phyloP scores from a whole-genome alignment of 2,797 vertebrate genomes.

The Sebastes nivosus region DNA sequence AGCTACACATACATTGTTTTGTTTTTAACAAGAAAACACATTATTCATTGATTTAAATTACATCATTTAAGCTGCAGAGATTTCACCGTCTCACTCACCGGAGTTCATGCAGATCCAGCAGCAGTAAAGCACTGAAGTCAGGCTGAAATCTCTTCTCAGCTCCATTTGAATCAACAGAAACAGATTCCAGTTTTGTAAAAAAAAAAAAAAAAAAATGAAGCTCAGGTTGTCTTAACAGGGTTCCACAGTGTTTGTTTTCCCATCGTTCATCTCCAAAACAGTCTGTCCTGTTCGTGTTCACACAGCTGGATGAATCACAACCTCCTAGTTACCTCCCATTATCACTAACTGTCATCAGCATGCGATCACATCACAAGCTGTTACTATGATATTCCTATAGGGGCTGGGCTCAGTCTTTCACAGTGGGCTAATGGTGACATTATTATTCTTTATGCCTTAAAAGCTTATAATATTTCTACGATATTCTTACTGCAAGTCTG shows the following conservation, averaged over 20 bases:
- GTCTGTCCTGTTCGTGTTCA: neutral
- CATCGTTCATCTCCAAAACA: neutral
- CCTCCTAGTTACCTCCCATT: neutral
- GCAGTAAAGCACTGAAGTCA: conserved; percentile 4
- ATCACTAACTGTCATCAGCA: neutral
- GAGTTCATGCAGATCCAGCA: conserved; percentile 51
- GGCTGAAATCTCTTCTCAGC: neutral
- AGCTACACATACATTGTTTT: neutral
- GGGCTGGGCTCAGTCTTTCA: neutral
- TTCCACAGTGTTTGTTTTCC: neutral
- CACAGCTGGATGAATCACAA: neutral
- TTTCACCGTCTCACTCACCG: conserved; percentile 18
- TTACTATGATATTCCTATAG: neutral
- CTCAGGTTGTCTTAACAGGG: neutral
- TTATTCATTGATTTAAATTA: neutral
- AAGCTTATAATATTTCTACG: neutral
- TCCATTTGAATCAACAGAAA: conserved; percentile 4
- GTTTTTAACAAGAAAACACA: neutral
- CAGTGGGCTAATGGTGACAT: neutral
- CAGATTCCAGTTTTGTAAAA: neutral
- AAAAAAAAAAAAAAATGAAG: neutral
- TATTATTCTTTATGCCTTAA: neutral
- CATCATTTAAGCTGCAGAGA: neutral
- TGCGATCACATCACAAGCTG: neutral
- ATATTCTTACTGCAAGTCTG: neutral